A percentile compares a stretch with the other conserved stretches of the same genome.
Conservation (phyloP, 2,113 vertebrate species). For the Gnathonemus longibarbis region DNA sequence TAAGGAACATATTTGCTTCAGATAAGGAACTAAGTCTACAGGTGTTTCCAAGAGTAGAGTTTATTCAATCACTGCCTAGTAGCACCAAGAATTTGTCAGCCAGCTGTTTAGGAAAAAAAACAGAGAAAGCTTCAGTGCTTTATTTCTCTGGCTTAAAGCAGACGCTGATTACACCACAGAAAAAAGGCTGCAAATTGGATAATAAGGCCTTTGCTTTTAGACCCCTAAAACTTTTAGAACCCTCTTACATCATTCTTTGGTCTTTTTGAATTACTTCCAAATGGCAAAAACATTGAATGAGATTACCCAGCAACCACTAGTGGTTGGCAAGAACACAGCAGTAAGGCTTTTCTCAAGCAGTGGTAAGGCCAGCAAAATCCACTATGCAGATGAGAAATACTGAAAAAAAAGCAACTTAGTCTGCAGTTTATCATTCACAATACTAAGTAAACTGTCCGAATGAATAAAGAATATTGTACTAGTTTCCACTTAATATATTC, state of each 20-base stretch:
- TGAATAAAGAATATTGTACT: background rate
- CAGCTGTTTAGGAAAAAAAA: background rate
- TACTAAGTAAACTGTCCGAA: background rate
- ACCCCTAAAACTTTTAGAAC: background rate
- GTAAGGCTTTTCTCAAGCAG: background rate
- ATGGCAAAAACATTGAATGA: background rate
- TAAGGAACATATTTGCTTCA: background rate
- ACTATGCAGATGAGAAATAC: background rate
- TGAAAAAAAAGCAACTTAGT: background rate
- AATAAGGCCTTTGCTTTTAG: constrained; percentile 2
- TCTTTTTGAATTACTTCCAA: constrained; percentile 6
- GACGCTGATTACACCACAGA: background rate
- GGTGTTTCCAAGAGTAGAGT: background rate
- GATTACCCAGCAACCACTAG: constrained; percentile 2
- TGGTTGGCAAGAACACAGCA: background rate
- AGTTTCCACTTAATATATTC: background rate
- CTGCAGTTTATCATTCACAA: background rate
- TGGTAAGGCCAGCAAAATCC: background rate
- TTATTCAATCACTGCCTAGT: background rate
- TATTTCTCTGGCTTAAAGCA: background rate
- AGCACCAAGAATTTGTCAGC: background rate
- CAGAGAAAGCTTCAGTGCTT: background rate
- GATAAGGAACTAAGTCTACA: background rate
- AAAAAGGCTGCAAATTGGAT: background rate
- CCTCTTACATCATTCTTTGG: background rate